Percentiles rank a stretch among this genome's conserved stretches.
These are phyloP conservation scores for Dicycla oo DNA, from an alignment of 2,888 invertebrate genomes.

Conservation along the genomic window DNA sequence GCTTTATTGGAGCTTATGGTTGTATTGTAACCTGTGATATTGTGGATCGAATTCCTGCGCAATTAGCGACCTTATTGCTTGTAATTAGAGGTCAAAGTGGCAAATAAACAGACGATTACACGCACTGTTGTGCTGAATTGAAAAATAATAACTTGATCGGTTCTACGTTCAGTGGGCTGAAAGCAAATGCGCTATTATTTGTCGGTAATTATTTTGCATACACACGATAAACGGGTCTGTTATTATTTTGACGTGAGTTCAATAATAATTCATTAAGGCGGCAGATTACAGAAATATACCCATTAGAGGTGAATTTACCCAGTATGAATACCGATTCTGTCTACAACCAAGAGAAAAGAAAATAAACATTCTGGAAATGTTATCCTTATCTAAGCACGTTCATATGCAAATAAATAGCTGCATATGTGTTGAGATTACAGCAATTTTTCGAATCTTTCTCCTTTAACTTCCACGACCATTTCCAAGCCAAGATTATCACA, in stretches of 20 bases:
- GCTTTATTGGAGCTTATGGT: slow-evolving; percentile 68
- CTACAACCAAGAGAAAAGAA: not conserved
- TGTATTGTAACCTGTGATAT: slow-evolving; percentile 62
- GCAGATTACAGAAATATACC: not conserved
- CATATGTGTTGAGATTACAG: not conserved
- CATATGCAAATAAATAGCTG: not conserved
- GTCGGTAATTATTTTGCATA: slow-evolving; percentile 62
- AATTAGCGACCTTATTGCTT: slow-evolving; percentile 57
- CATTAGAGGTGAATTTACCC: no score
- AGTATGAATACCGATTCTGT: not conserved
- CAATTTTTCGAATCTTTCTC: not conserved
- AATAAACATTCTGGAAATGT: not conserved
- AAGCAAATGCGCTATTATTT: slow-evolving; percentile 55
- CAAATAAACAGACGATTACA: slow-evolving; percentile 58
- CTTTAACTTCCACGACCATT: not conserved
- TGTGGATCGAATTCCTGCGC: slow-evolving; percentile 42
- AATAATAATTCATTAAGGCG: not conserved
- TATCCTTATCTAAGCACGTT: not conserved
- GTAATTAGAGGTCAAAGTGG: slow-evolving; percentile 54
- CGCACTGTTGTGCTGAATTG: slow-evolving; percentile 66
- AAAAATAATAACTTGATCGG: slow-evolving; percentile 71
- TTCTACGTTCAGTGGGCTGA: slow-evolving; percentile 64
- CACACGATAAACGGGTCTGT: slow-evolving; percentile 51
- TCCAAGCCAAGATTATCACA: slow-evolving; percentile 10
- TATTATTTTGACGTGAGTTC: slow-evolving; percentile 36